These are phyloP conservation scores for Priocnemis perturbator DNA, from an alignment of 2,888 invertebrate genomes.

Conservation along the genomic window DNA sequence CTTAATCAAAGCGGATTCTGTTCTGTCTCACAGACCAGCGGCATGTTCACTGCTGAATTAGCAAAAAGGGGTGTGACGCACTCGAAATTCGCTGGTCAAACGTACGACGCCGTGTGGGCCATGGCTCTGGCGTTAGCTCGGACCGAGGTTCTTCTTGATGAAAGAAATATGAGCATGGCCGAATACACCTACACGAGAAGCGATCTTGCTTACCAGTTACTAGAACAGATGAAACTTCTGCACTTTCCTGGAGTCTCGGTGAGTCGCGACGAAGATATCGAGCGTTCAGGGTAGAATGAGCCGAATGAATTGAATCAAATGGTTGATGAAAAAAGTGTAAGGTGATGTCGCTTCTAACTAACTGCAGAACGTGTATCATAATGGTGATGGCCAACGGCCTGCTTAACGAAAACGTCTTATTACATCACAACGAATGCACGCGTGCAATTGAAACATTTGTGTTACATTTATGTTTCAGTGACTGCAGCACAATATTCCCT, in stretches of 20 bases:
- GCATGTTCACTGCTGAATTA: conserved; percentile 81
- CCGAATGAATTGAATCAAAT: conserved; percentile 8
- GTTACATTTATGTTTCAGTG: too few species aligned
- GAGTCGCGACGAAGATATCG: conserved; percentile 71
- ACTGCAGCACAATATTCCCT: too few species aligned
- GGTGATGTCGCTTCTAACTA: too few species aligned
- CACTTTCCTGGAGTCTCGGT: conserved; percentile 92
- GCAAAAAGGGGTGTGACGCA: conserved; percentile 77
- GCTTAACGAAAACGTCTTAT: too few species aligned
- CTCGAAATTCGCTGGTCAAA: conserved; percentile 85
- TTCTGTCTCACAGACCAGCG: conserved; percentile 78
- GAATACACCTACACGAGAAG: conserved; percentile 85
- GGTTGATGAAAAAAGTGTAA: too few species aligned
- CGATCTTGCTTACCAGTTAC: conserved; percentile 84
- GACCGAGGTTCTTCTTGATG: conserved; percentile 79
- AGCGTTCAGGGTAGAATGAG: too few species aligned
- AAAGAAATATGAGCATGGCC: conserved; percentile 75
- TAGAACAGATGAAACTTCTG: conserved; percentile 83
- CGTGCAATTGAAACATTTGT: too few species aligned
- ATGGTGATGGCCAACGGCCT: too few species aligned
- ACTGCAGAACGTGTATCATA: too few species aligned
- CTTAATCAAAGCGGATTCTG: background rate
- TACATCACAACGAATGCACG: background rate
- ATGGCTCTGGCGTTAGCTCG: conserved; percentile 86
- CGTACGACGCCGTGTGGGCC: conserved; percentile 95